Conservation (phyloP, 2,888 invertebrate genomes). For the Monochamus alternatus region DNA sequence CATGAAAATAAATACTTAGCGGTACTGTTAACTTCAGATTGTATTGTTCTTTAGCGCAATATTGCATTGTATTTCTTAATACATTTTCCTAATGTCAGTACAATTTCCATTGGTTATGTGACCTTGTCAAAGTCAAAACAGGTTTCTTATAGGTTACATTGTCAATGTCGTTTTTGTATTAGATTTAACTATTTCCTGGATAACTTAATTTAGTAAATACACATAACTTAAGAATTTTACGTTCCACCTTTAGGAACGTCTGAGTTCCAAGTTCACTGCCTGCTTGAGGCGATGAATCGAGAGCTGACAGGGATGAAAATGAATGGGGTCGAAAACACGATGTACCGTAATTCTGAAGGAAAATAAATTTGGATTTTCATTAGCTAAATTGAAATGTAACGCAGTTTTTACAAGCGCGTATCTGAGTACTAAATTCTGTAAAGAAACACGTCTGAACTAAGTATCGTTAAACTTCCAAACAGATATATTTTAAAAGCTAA, state of each 20-base stretch:
- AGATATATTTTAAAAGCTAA: neutral
- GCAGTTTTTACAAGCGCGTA: neutral
- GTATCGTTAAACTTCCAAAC: neutral
- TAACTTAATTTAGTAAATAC: too few species aligned
- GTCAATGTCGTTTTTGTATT: too few species aligned
- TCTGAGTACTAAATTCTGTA: neutral
- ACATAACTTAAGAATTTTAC: too few species aligned
- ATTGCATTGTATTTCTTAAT: too few species aligned
- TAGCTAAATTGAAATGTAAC: neutral
- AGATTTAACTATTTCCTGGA: too few species aligned
- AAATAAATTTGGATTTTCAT: constrained; percentile 5
- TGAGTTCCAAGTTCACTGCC: neutral
- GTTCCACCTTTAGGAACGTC: neutral
- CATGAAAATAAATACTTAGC: too few species aligned
- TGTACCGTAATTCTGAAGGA: neutral
- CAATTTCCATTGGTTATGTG: too few species aligned
- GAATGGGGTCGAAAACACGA: constrained; percentile 12
- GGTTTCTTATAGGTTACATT: too few species aligned
- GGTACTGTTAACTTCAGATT: too few species aligned
- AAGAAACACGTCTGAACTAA: neutral
- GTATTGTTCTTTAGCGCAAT: too few species aligned
- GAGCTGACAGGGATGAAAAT: constrained; percentile 9
- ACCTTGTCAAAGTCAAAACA: too few species aligned
- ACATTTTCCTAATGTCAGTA: too few species aligned
- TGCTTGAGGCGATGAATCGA: neutral